Percentiles rank a stretch among this genome's conserved stretches.
phyloP scores from a whole-genome alignment of 2,888 invertebrate species.

The Anagyrus pseudococci region DNA sequence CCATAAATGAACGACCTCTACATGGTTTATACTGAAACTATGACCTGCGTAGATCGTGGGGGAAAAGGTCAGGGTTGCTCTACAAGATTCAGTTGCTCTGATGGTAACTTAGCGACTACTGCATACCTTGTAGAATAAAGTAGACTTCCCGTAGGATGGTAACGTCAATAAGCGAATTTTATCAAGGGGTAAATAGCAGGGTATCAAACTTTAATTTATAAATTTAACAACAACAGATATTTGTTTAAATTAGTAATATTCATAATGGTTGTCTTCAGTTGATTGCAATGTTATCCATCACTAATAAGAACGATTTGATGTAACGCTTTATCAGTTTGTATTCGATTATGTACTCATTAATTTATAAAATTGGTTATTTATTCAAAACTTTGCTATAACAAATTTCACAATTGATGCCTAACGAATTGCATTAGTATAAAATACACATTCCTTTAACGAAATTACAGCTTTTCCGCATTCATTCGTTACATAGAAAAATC shows the following conservation, averaged over 20 bases:
- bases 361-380: too few relatives aligned
- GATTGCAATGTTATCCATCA: too few relatives aligned
- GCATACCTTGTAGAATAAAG: neutral
- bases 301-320: too few relatives aligned
- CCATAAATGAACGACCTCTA: constrained; percentile 3
- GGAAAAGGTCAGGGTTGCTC: neutral
- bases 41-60: neutral
- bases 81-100: neutral
- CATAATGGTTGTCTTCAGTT: too few relatives aligned
- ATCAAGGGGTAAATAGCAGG: neutral
- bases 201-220: neutral
- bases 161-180: neutral
- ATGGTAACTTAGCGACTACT: constrained; percentile 26
- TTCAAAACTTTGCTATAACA: too few relatives aligned
- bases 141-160: neutral
- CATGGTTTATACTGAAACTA: neutral
- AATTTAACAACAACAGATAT: neutral
- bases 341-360: too few relatives aligned
- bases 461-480: too few relatives aligned
- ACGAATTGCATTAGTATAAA: too few relatives aligned
- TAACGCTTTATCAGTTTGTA: too few relatives aligned
- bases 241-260: neutral
- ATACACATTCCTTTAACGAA: too few relatives aligned
- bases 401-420: too few relatives aligned
- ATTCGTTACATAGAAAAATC: too few relatives aligned